Evolutionary conservation across 2,888 invertebrate genomes (phyloP), one percentile per base, ranked within the genome.

Genomic region (Drosophila nr. perissopoda): DNA sequence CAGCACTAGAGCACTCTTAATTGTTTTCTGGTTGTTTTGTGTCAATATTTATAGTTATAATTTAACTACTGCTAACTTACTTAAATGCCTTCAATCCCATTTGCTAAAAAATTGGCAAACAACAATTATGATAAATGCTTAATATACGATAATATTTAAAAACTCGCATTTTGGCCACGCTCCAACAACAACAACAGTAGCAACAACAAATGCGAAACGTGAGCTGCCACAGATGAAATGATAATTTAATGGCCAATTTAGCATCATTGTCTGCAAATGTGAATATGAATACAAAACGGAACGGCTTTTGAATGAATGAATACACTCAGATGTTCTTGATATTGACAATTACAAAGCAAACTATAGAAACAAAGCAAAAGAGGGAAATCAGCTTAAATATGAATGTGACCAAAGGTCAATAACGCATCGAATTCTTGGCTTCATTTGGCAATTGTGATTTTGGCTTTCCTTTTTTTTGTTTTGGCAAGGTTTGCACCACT

Each of bases 191-290:
- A 25, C 11, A 31, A 56, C 33, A 33, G 33, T 5, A 62, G 36
- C 40, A 58, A 61, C 33, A 53, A 56, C 18, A 57, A 36, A 54
- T 7, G 31, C 38, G 48, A 67, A 73, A 70, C 66, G 79, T 72
- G 75, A 71, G 63, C 62, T 60, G 69, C 65, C 67, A 74, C 67
- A 71, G 65, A 65, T 75, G 70, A 90, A 90, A 85, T 75, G 76
- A 80, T 90, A 73, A 73, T 87, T 89, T 84, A 90, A 90, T 84
- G 61, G 80, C 75, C 81, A 86, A 86, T 80, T 88, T 76, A 71
- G 76, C 60, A 49, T 60, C 87, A 82, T 90, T 82, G 82, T 81
- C 66, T 68, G 72, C 70, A 79, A 58, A 69, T 69, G 52, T 70
- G 77, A 70, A 77, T 72, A 61, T 67, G 77, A 67, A 83, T 72